Evolutionary conservation across 2,797 vertebrate genomes (phyloP).

Genomic region (Phrynocephalus forsythii): DNA sequence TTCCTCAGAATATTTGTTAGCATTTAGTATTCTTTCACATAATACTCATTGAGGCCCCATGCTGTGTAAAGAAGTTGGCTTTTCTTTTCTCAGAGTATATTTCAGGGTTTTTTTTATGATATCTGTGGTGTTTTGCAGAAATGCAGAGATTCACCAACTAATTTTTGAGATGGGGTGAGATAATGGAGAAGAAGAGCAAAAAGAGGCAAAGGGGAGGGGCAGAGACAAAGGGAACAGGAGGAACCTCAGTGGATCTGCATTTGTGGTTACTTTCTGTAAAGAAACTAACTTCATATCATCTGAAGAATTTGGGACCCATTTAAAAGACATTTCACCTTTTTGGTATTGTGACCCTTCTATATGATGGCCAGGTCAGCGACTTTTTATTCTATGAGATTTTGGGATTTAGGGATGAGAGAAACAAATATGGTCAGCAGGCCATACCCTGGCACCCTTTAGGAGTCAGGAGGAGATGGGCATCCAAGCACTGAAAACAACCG

Average conservation of each 20-base stretch:
- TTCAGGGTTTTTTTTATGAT: not conserved
- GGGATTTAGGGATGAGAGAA: no score
- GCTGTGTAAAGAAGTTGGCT: not conserved
- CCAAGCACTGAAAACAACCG: no score
- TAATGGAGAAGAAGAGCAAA: not conserved
- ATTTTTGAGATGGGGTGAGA: not conserved
- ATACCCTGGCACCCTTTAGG: no score
- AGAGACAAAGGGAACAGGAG: not conserved
- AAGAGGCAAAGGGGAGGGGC: not conserved
- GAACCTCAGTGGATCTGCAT: not conserved
- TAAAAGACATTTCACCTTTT: not conserved
- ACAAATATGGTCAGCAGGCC: no score
- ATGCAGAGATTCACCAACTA: not conserved
- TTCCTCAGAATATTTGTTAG: conserved; percentile 27
- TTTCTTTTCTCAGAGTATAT: not conserved
- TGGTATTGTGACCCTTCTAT: no score
- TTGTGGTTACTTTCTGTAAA: not conserved
- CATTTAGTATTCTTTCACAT: not conserved
- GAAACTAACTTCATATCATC: not conserved
- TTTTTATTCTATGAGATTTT: no score
- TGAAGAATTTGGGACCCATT: no score
- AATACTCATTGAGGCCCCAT: not conserved
- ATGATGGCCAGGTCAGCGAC: no score
- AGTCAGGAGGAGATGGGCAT: no score
- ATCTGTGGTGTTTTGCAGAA: not conserved